Percentiles rank a stretch among this genome's conserved stretches.
phyloP scores from a whole-genome alignment of 2,888 invertebrate genomes.

The Hypsopygia costalis region DNA sequence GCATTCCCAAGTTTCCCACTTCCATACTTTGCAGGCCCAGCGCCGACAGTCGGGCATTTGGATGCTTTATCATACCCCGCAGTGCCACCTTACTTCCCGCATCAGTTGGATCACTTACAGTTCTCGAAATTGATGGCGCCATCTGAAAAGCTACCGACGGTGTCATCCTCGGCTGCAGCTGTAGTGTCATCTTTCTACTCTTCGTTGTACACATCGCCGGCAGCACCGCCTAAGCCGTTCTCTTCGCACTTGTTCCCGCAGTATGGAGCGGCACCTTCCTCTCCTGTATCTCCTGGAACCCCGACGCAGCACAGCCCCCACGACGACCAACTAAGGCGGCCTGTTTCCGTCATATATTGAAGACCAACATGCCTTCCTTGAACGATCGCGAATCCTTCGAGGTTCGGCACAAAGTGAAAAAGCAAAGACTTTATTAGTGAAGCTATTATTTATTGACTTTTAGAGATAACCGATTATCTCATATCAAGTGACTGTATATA shows the following conservation, averaged over 20 bases:
- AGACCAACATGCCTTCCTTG: constrained; percentile 70
- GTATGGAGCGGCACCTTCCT: constrained; percentile 71
- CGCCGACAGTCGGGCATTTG: constrained; percentile 77
- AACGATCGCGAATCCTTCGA: constrained; percentile 37
- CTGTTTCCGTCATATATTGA: constrained; percentile 87
- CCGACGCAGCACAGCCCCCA: constrained; percentile 72
- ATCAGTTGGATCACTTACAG: constrained; percentile 85
- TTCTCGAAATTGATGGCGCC: constrained; percentile 82
- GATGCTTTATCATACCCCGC: constrained; percentile 83
- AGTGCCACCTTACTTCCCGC: constrained; percentile 88
- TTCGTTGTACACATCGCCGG: constrained; percentile 82
- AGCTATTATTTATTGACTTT: constrained; percentile 66
- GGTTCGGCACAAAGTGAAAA: constrained; percentile 55
- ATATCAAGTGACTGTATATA: constrained; percentile 72
- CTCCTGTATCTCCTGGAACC: constrained; percentile 67
- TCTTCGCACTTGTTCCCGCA: constrained; percentile 76
- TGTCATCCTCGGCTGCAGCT: constrained; percentile 74
- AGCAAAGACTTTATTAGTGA: constrained; percentile 48
- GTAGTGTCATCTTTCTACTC: constrained; percentile 86
- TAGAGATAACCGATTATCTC: constrained; percentile 58
- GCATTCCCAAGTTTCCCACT: constrained; percentile 83
- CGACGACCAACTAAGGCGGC: constrained; percentile 83
- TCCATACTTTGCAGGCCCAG: constrained; percentile 83
- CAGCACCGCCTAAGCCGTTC: constrained; percentile 75
- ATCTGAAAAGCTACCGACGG: constrained; percentile 67